Evolutionary conservation across 2,888 invertebrate species (phyloP).

Genomic region (Tiliacea aurago): DNA sequence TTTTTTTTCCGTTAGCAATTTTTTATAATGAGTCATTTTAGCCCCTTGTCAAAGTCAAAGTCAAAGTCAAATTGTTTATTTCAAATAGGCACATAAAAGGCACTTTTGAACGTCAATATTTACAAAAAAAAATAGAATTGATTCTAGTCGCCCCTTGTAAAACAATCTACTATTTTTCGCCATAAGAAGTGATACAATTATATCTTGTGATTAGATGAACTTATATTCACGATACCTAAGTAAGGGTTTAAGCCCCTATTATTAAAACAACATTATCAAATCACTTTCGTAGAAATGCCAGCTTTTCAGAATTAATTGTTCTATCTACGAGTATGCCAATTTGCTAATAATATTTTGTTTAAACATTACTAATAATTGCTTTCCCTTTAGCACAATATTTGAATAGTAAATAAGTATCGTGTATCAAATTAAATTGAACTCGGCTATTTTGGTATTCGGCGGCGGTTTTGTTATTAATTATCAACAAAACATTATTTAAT

Average conservation of each 20-base stretch:
- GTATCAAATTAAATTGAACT: constrained; percentile 28
- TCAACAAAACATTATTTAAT: constrained; percentile 8
- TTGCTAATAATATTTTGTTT: constrained; percentile 12
- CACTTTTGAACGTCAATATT: no score
- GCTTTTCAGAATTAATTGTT: background rate
- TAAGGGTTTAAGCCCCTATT: background rate
- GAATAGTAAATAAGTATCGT: constrained; percentile 1
- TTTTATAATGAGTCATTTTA: no score
- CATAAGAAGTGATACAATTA: background rate
- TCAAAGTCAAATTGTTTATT: no score
- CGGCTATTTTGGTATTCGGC: background rate
- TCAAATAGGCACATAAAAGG: no score
- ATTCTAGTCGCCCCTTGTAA: no score
- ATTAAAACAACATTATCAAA: background rate
- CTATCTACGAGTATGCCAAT: background rate
- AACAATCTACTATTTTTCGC: no score
- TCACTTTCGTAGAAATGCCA: constrained; percentile 3
- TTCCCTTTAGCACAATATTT: constrained; percentile 33
- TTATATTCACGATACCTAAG: background rate
- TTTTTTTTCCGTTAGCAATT: background rate
- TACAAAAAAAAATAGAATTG: no score
- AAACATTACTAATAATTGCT: constrained; percentile 25
- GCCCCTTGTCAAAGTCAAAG: no score
- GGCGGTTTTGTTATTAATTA: constrained; percentile 16
- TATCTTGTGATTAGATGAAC: background rate